Conservation (phyloP, 2,888 invertebrate genomes). For the Mythimna vitellina region DNA sequence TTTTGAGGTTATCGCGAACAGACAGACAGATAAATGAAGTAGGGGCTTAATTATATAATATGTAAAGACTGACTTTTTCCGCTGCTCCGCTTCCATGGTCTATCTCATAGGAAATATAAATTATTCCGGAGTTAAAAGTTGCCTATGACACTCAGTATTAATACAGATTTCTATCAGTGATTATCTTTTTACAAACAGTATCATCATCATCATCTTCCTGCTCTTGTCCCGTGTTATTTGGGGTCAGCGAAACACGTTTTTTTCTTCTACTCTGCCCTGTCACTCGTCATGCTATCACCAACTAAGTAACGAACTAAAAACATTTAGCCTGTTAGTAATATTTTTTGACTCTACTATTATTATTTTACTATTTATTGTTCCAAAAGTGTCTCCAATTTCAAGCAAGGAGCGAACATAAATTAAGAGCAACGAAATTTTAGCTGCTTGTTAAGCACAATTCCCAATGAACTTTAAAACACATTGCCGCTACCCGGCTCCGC, state of each 20-base stretch:
- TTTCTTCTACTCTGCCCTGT: too few relatives aligned
- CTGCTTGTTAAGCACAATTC: constrained; percentile 41
- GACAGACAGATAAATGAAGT: too few relatives aligned
- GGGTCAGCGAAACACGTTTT: too few relatives aligned
- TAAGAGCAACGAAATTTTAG: constrained; percentile 40
- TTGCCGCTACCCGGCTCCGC: constrained; percentile 19
- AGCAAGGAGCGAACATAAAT: constrained; percentile 45
- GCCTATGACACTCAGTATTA: background rate
- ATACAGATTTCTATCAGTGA: background rate
- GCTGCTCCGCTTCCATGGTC: background rate
- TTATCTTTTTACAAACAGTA: background rate
- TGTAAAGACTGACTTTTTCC: too few relatives aligned
- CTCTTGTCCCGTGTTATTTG: too few relatives aligned
- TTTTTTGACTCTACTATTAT: too few relatives aligned
- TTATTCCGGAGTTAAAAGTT: background rate
- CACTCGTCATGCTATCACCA: too few relatives aligned
- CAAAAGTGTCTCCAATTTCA: constrained; percentile 40
- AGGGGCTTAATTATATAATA: too few relatives aligned
- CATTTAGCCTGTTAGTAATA: background rate
- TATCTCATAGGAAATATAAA: background rate
- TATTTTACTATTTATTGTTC: constrained; percentile 29
- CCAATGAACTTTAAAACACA: constrained; percentile 50
- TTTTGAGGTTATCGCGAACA: too few relatives aligned
- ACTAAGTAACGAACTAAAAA: background rate
- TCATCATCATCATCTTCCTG: too few relatives aligned